Evolutionary conservation across 2,888 invertebrate genomes (phyloP).

Genomic region (Perdita meconis): DNA sequence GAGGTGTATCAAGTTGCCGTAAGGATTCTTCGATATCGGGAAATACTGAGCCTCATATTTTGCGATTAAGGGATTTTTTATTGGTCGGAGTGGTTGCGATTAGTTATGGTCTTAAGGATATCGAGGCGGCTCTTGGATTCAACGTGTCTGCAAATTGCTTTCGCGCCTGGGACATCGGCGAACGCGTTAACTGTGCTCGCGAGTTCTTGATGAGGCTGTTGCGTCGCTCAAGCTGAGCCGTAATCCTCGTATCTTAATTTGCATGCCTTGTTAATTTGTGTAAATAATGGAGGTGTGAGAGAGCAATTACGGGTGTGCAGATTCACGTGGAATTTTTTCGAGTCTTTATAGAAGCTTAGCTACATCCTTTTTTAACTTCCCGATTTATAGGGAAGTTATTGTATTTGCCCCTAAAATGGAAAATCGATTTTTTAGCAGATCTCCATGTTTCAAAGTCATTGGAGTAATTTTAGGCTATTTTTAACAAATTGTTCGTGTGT

Average conservation of each 20-base stretch:
- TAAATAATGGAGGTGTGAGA: background rate
- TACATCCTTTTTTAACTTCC: too few species aligned
- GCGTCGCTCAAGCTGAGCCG: background rate
- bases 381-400: too few species aligned
- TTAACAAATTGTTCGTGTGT: too few species aligned
- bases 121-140: background rate
- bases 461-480: too few species aligned
- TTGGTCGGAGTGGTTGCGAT: too few species aligned
- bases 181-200: background rate
- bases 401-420: too few species aligned
- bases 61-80: background rate
- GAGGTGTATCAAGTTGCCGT: background rate
- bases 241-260: background rate
- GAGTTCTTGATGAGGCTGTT: background rate
- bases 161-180: background rate
- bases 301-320: too few species aligned
- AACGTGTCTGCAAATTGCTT: background rate
- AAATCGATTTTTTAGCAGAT: too few species aligned
- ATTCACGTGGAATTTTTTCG: too few species aligned
- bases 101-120: background rate
- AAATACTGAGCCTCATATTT: background rate
- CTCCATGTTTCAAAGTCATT: too few species aligned
- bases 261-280: constrained; percentile 3
- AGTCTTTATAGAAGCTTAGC: too few species aligned
- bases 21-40: background rate